Evolutionary conservation across 2,888 invertebrate species (phyloP), one percentile per base, ranked within the genome.

Genomic region (Microctonus brassicae): DNA sequence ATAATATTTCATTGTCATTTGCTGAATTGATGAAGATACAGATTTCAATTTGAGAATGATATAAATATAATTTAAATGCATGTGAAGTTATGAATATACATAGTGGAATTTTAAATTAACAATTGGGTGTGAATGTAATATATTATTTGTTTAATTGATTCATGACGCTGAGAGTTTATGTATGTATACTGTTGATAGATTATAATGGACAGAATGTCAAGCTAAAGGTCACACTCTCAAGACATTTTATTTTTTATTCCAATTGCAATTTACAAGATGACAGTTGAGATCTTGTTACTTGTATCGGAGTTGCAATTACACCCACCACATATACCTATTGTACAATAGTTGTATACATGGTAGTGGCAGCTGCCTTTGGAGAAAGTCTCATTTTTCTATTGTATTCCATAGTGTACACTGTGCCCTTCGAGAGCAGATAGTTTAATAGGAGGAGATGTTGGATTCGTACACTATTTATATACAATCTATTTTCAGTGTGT

Each of bases 151-250:
- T 39, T 11, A 39, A 39, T 39, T 13, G n/a, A 39, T 13, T 39
- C n/a, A 39, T 39, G 39, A n/a, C 39, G n/a, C n/a, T n/a, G n/a
- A n/a, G 39, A 39, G 39, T n/a, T 17, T 42, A n/a, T 42, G n/a
- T 17, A 42, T n/a, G 6, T 17, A 4, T 3, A 17, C 47, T 17
- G 17, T n/a, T 17, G 6, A n/a, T 47, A n/a, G 17, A 47, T 47
- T 47, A 47, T 47, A 47, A 47, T 47, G 47, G 47, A 47, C 47
- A 47, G 47, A 47, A 7, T 17, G 47, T 47, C 47, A 47, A 47
- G 17, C 17, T 17, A 20, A n/a, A 47, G 47, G 17, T 47, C 47
- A 47, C 11, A 61, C 60, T 61, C 65, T n/a, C n/a, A n/a, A n/a
- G n/a, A n/a, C n/a, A n/a, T n/a, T 66, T 55, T 33, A 52, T 64